phyloP scores from a whole-genome alignment of 1,140 invertebrate species.

The Lerema accius region DNA sequence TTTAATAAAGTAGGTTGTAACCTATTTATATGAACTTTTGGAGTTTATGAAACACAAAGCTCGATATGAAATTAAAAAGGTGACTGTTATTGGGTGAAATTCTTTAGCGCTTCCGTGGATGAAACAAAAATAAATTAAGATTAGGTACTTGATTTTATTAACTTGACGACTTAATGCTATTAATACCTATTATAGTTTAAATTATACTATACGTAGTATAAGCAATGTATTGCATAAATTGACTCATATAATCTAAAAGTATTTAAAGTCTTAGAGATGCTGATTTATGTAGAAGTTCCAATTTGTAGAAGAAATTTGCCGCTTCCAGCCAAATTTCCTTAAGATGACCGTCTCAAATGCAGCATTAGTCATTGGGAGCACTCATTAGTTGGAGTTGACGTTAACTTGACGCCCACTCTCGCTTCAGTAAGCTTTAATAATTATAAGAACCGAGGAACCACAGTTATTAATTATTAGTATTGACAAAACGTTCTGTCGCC shows the following conservation, averaged over 20 bases:
- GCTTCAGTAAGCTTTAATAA: slow-evolving; percentile 73
- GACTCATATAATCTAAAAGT: neutral
- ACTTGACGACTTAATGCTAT: no score
- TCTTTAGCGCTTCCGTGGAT: no score
- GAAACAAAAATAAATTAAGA: no score
- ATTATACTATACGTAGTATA: no score
- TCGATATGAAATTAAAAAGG: no score
- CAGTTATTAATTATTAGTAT: slow-evolving; percentile 77
- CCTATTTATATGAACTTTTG: no score
- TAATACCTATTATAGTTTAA: no score
- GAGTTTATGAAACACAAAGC: no score
- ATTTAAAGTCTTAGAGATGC: no score
- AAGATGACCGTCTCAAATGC: slow-evolving; percentile 57
- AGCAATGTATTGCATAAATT: no score
- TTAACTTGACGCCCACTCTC: slow-evolving; percentile 74
- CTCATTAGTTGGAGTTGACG: slow-evolving; percentile 77
- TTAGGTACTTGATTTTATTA: no score
- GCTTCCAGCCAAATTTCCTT: slow-evolving; percentile 54
- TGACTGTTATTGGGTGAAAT: no score
- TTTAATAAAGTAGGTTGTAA: neutral
- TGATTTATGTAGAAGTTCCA: slow-evolving; percentile 16
- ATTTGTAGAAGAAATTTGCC: slow-evolving; percentile 33
- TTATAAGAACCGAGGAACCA: slow-evolving; percentile 67
- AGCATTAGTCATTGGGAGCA: slow-evolving; percentile 76
- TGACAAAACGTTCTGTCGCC: slow-evolving; percentile 70